phyloP scores from a whole-genome alignment of 2,113 vertebrate genomes.

The Nansenia antarctica region DNA sequence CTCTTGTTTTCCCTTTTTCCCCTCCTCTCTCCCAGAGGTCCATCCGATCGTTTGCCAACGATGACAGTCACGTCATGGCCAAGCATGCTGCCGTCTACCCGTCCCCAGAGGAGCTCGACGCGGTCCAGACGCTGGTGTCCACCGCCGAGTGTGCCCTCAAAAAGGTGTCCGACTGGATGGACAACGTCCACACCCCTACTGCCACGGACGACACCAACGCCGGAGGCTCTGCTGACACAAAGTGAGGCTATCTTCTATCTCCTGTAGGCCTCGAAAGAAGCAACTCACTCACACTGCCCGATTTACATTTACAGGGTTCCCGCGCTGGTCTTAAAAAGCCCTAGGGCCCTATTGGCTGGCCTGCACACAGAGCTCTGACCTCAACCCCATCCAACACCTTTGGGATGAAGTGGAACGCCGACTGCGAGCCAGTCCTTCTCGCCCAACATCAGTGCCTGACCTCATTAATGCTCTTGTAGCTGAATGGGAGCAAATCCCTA shows the following conservation, averaged over 20 bases:
- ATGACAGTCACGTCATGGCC: slow-evolving; percentile 93
- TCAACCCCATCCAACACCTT: too few relatives aligned
- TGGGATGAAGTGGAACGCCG: too few relatives aligned
- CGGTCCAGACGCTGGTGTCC: slow-evolving; percentile 91
- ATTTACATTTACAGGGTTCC: too few relatives aligned
- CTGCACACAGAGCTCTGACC: too few relatives aligned
- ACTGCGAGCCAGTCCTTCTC: too few relatives aligned
- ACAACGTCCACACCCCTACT: slow-evolving; percentile 69
- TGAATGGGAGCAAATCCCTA: too few relatives aligned
- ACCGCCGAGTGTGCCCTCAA: slow-evolving; percentile 91
- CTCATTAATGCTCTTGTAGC: too few relatives aligned
- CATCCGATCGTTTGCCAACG: slow-evolving; percentile 60
- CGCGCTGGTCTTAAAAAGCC: too few relatives aligned
- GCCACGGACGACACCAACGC: slow-evolving; percentile 68
- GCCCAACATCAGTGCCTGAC: too few relatives aligned
- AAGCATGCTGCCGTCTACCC: slow-evolving; percentile 91
- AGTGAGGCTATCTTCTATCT: background rate
- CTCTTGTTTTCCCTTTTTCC: background rate
- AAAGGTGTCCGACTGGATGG: slow-evolving; percentile 90
- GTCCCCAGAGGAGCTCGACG: slow-evolving; percentile 89
- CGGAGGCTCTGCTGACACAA: slow-evolving; percentile 70
- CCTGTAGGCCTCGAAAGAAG: too few relatives aligned
- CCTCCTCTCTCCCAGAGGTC: slow-evolving; percentile 44
- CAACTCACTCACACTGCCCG: too few relatives aligned
- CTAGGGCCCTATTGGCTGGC: too few relatives aligned